Percentiles rank a stretch among this genome's conserved stretches.
Evolutionary conservation across 2,113 vertebrate species (phyloP).

Genomic region (Sapayoa aenigma): DNA sequence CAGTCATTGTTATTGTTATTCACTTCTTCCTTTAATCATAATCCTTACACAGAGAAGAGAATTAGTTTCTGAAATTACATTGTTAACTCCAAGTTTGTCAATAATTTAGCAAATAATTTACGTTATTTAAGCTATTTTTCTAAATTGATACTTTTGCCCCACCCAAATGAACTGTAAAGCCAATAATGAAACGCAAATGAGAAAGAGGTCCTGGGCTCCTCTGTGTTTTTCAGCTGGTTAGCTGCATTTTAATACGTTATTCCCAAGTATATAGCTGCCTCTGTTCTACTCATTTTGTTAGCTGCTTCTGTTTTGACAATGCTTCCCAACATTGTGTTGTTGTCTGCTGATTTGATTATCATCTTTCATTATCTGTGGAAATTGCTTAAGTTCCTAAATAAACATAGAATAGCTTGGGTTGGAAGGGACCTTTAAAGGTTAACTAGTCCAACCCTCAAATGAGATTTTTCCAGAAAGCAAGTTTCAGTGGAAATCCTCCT

Average conservation of each 20-base stretch:
- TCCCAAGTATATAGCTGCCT: not conserved
- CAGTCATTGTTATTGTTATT: not conserved
- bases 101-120: not conserved
- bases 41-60: not conserved
- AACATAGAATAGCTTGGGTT: not conserved
- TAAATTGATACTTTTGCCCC: not conserved
- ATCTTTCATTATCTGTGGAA: not conserved
- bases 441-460: not conserved
- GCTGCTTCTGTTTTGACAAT: not conserved
- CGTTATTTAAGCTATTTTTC: not conserved
- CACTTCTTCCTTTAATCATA: conserved; percentile 1
- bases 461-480: not conserved
- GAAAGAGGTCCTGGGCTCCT: not conserved
- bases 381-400: not conserved
- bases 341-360: not conserved
- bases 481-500: not conserved
- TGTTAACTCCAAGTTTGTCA: not conserved
- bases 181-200: not conserved
- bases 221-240: not conserved
- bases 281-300: not conserved
- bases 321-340: not conserved
- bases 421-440: not conserved
- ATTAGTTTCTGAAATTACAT: not conserved
- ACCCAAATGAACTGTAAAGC: not conserved
- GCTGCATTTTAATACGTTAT: not conserved